phyloP scores from a whole-genome alignment of 2,113 vertebrate species.

The Oncorhynchus mykiss region DNA sequence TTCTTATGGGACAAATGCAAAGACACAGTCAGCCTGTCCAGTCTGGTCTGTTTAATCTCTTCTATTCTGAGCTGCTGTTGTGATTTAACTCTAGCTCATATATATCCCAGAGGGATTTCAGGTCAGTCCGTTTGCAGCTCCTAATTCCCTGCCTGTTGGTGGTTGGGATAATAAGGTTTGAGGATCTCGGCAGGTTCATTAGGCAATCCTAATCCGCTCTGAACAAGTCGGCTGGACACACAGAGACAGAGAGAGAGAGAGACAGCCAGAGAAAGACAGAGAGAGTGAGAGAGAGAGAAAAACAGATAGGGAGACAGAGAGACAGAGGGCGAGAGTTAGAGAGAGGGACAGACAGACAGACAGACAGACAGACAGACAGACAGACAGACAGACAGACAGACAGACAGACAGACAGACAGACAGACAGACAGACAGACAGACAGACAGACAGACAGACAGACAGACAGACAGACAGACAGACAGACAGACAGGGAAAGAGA shows the following conservation, averaged over 20 bases:
- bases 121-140: slow-evolving; percentile 31
- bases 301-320: neutral
- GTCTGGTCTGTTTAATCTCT: slow-evolving; percentile 18
- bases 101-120: slow-evolving; percentile 19
- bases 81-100: neutral
- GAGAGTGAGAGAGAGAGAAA: neutral
- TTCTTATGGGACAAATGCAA: slow-evolving; percentile 30
- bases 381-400: no score
- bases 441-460: no score
- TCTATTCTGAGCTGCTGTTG: neutral
- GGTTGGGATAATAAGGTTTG: slow-evolving; percentile 17
- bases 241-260: neutral
- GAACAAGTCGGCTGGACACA: slow-evolving; percentile 20
- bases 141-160: slow-evolving; percentile 34
- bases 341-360: neutral
- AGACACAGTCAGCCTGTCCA: slow-evolving; percentile 19
- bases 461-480: no score
- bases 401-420: neutral
- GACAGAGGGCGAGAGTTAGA: neutral
- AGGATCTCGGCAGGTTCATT: slow-evolving; percentile 13
- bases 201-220: slow-evolving; percentile 19
- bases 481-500: no score
- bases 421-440: no score
- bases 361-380: no score
- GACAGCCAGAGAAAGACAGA: neutral